Evolutionary conservation across 2,888 invertebrate species (phyloP), one percentile per base, ranked within the genome.

Genomic region (Falcaria lacertinaria): DNA sequence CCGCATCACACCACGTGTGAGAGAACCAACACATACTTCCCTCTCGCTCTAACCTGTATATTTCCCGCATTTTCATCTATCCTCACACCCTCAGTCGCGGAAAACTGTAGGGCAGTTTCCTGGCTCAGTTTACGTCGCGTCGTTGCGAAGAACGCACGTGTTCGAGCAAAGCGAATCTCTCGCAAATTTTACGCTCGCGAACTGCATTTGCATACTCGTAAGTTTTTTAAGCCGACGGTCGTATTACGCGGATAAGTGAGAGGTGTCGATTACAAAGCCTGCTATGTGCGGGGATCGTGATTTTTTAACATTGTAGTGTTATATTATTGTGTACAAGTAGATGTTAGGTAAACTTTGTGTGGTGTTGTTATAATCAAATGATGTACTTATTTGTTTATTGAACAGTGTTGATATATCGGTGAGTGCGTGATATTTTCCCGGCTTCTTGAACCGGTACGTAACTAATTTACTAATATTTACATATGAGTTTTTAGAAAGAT

Each of bases 1-100:
- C 87, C 85, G 86, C 86, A 83, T 74, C 76, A 76, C 65, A 64
- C 79, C 84, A 86, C 86, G 84, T 84, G 85, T 69, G 71, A 73
- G 72, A 75, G 64, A 59, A 64, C 65, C 55, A 52, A 48, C 57
- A 59, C 58, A 74, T 73, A 59, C 58, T 39, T 22, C 66, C 50
- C 38, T 84, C 84, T 52, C 73, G 41, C 44, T 74, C 65, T 19
- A 62, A 54, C 79, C 4, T 42, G n/a, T 17, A 44, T 45, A 56
- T 67, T 71, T 73, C 48, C 73, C 69, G 51, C 28, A 42, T 50
- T 52, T 48, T 43, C 49, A 39, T 42, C 45, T 61, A 56, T 52
- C 45, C 43, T 54, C 54, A 33, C 79, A 64, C 68, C 50, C 45
- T 83, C 74, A 51, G 48, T 64, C 76, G 72, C 64, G 80, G 82